These are phyloP conservation scores for Oncorhynchus gorbuscha DNA, from an alignment of 2,113 vertebrate genomes.

Conservation along the genomic window DNA sequence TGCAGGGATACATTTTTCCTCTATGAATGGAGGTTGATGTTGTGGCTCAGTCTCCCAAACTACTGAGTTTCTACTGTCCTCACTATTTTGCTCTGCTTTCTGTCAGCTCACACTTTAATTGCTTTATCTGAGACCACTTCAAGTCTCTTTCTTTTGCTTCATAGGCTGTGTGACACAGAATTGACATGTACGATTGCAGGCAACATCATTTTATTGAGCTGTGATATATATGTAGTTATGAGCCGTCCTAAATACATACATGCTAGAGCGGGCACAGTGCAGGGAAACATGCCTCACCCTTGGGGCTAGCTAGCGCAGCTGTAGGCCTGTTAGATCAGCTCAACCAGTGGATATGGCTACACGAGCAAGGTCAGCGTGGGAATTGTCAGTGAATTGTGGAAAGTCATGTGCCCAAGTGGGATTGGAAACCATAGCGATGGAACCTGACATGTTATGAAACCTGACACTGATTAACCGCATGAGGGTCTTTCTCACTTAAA, in stretches of 20 bases:
- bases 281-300: slow-evolving; percentile 44
- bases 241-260: slow-evolving; percentile 64
- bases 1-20: slow-evolving; percentile 54
- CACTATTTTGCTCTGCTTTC: slow-evolving; percentile 52
- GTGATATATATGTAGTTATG: slow-evolving; percentile 69
- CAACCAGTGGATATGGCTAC: slow-evolving; percentile 60
- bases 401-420: slow-evolving; percentile 67
- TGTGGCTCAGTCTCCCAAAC: slow-evolving; percentile 56
- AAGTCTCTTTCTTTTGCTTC: slow-evolving; percentile 66
- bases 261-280: slow-evolving; percentile 56
- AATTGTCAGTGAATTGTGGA: slow-evolving; percentile 45
- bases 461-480: slow-evolving; percentile 66
- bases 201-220: slow-evolving; percentile 69
- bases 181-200: slow-evolving; percentile 61
- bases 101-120: slow-evolving; percentile 50
- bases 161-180: slow-evolving; percentile 64
- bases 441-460: slow-evolving; percentile 59
- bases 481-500: slow-evolving; percentile 49
- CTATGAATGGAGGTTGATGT: slow-evolving; percentile 36
- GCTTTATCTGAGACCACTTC: slow-evolving; percentile 62
- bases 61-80: slow-evolving; percentile 37
- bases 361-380: slow-evolving; percentile 66
- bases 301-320: slow-evolving; percentile 54
- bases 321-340: slow-evolving; percentile 70
- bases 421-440: slow-evolving; percentile 64